Conservation (phyloP, 2,888 invertebrate species). For the Callosobruchus maculatus region DNA sequence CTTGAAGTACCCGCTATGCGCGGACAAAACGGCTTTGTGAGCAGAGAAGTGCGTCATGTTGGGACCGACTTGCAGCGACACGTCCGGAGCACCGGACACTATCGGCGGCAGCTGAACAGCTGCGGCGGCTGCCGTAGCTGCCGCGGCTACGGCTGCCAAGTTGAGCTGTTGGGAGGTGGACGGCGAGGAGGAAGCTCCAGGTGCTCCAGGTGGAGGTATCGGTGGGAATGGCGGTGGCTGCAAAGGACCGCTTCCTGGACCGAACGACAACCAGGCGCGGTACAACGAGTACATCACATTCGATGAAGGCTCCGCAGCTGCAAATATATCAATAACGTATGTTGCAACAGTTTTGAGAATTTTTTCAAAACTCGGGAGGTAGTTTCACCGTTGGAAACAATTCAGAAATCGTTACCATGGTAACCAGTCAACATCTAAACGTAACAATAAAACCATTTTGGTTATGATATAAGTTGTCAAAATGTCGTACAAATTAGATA, state of each 20-base stretch:
- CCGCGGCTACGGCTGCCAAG: neutral
- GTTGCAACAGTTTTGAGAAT: too few relatives aligned
- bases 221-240: constrained; percentile 22
- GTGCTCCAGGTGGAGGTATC: constrained; percentile 21
- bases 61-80: constrained; percentile 61
- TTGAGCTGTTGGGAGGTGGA: constrained; percentile 13
- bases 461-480: too few relatives aligned
- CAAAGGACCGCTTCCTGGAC: constrained; percentile 33
- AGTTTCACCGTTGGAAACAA: too few relatives aligned
- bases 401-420: too few relatives aligned
- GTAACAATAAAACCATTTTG: too few relatives aligned
- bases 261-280: constrained; percentile 48
- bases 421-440: too few relatives aligned
- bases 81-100: constrained; percentile 52
- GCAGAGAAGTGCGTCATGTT: constrained; percentile 64
- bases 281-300: constrained; percentile 48
- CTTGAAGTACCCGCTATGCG: constrained; percentile 70
- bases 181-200: constrained; percentile 29
- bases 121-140: neutral
- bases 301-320: neutral
- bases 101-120: constrained; percentile 9
- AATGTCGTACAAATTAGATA: too few relatives aligned
- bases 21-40: constrained; percentile 61
- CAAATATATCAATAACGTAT: neutral
- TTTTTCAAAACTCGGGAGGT: too few relatives aligned